These are phyloP conservation scores for Sinopyrophorus schimmeli DNA, from an alignment of 2,888 invertebrate genomes.

Conservation along the genomic window DNA sequence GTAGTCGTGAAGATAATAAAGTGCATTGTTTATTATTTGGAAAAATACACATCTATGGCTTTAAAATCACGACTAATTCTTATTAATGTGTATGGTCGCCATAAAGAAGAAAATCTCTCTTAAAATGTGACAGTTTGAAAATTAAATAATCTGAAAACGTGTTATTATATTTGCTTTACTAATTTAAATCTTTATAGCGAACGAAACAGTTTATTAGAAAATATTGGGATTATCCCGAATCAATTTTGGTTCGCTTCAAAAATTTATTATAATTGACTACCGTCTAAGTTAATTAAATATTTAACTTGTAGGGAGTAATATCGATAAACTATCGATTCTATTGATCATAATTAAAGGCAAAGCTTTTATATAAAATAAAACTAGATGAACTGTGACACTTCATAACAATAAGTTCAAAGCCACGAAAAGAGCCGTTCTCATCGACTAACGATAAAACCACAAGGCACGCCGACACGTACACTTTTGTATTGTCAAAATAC, in stretches of 20 bases:
- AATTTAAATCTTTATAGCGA: too few relatives aligned
- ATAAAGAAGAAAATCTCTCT: conserved; percentile 18
- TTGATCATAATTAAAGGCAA: too few relatives aligned
- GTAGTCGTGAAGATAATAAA: conserved; percentile 20
- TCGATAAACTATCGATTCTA: too few relatives aligned
- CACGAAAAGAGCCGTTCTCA: conserved; percentile 31
- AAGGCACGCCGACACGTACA: conserved; percentile 28
- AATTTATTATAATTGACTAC: too few relatives aligned
- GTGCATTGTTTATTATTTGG: conserved; percentile 19
- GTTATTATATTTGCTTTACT: conserved; percentile 41
- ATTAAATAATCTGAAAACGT: conserved; percentile 33
- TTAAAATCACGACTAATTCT: conserved; percentile 17
- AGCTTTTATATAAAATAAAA: conserved; percentile 29
- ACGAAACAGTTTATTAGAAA: too few relatives aligned
- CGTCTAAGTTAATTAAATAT: too few relatives aligned
- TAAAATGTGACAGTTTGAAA: conserved; percentile 23
- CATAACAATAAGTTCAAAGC: conserved; percentile 29
- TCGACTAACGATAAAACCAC: conserved; percentile 20
- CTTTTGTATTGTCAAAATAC: conserved; percentile 31
- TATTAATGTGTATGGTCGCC: conserved; percentile 10
- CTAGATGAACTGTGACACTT: conserved; percentile 33
- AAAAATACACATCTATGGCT: conserved; percentile 23
- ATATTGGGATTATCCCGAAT: too few relatives aligned
- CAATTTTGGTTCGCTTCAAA: too few relatives aligned
- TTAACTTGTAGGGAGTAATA: too few relatives aligned